Conservation (phyloP, 1,140 invertebrate species). For the Drosophila jambulina region DNA sequence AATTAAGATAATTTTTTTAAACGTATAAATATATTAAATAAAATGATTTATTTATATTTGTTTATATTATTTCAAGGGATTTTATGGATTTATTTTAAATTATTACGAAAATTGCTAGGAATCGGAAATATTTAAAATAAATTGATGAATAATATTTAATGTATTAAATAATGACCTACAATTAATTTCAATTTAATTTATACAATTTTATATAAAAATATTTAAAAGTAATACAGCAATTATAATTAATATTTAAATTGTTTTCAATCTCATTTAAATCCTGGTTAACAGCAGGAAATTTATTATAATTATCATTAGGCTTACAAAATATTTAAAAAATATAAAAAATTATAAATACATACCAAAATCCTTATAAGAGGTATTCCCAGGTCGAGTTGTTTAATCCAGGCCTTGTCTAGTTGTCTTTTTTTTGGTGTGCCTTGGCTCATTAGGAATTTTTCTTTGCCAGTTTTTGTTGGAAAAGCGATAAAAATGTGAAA, state of each 20-base stretch:
- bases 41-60: background rate
- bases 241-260: too few relatives aligned
- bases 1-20: background rate
- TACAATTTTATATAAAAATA: too few relatives aligned
- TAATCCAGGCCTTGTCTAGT: background rate
- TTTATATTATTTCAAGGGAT: too few relatives aligned
- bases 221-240: too few relatives aligned
- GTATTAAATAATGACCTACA: too few relatives aligned
- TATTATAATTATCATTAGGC: too few relatives aligned
- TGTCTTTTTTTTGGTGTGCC: constrained; percentile 12
- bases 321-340: background rate
- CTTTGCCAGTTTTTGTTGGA: constrained; percentile 67
- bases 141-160: too few relatives aligned
- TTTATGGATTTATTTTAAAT: background rate
- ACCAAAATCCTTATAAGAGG: background rate
- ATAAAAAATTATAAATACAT: background rate
- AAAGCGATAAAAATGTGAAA: constrained; percentile 82
- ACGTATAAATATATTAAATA: background rate
- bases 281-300: too few relatives aligned
- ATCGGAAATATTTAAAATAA: too few relatives aligned
- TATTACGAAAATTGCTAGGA: too few relatives aligned
- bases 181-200: too few relatives aligned
- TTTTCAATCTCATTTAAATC: too few relatives aligned
- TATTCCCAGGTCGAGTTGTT: background rate
- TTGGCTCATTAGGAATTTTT: constrained; percentile 83